A percentile compares a stretch with the other conserved stretches of the same genome.
These are phyloP conservation scores for Pterostichus niger DNA, from an alignment of 2,888 invertebrate genomes.

Conservation along the genomic window DNA sequence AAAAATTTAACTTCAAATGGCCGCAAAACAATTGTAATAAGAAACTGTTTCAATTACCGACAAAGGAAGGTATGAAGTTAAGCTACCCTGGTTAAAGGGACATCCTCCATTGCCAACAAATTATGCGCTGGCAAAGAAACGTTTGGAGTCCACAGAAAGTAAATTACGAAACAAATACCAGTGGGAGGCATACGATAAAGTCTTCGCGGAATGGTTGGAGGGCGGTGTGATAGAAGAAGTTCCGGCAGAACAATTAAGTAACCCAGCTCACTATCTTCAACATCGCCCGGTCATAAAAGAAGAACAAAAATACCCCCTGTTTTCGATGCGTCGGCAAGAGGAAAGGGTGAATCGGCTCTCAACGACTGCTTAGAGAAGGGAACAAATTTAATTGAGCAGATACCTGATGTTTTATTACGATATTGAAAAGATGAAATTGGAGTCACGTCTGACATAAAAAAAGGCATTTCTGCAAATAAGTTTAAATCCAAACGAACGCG, in stretches of 20 bases:
- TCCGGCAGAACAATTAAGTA: constrained; percentile 48
- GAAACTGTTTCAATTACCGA: constrained; percentile 70
- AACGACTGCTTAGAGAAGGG: constrained; percentile 6
- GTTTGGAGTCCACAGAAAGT: constrained; percentile 69
- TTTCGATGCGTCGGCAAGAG: constrained; percentile 70
- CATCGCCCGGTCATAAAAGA: constrained; percentile 70
- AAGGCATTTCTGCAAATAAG: constrained; percentile 71
- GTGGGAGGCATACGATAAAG: constrained; percentile 69
- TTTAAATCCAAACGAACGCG: constrained; percentile 68
- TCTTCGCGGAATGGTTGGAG: constrained; percentile 71
- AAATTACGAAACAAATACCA: constrained; percentile 69
- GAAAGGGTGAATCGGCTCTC: constrained; percentile 57
- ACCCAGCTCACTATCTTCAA: constrained; percentile 68
- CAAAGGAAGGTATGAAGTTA: constrained; percentile 72
- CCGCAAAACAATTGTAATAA: constrained; percentile 70
- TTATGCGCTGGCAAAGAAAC: constrained; percentile 69
- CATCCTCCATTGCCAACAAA: constrained; percentile 71
- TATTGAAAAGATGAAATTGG: constrained; percentile 68
- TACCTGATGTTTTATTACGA: constrained; percentile 66
- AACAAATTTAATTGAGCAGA: neutral
- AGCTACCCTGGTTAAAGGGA: constrained; percentile 72
- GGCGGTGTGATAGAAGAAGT: constrained; percentile 68
- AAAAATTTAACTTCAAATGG: constrained; percentile 68
- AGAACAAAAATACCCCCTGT: constrained; percentile 71
- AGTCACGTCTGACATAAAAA: constrained; percentile 69